These are phyloP conservation scores for Hepsetus odoe DNA, from an alignment of 2,113 vertebrate genomes.

Conservation along the genomic window DNA sequence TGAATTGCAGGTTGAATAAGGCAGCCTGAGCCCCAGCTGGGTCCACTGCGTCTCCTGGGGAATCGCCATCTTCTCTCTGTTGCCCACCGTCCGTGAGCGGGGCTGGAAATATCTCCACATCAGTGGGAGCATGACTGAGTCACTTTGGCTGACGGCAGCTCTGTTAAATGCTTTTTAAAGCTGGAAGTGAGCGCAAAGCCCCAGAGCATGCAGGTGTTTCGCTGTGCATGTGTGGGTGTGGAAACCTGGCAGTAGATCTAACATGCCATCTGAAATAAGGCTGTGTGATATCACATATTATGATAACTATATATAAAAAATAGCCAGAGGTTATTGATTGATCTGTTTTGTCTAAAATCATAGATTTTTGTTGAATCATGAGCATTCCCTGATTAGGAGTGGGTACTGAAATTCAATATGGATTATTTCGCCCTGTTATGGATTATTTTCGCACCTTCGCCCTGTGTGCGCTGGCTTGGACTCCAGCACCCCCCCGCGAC, in stretches of 20 bases:
- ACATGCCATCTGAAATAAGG: neutral
- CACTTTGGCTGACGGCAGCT: constrained; percentile 9
- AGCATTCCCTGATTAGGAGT: too few relatives aligned
- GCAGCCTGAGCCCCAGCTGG: constrained; percentile 24
- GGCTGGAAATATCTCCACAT: constrained; percentile 37
- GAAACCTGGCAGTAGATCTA: too few relatives aligned
- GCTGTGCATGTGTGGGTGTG: constrained; percentile 31
- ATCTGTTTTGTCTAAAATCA: too few relatives aligned
- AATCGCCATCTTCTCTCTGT: neutral
- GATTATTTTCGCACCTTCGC: too few relatives aligned
- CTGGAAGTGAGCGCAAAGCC: constrained; percentile 11
- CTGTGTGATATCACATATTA: too few relatives aligned
- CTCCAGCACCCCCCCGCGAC: too few relatives aligned
- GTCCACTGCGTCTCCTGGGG: neutral
- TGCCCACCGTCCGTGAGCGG: constrained; percentile 10
- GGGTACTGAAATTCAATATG: too few relatives aligned
- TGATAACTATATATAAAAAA: too few relatives aligned
- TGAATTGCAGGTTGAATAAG: constrained; percentile 5
- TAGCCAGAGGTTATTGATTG: too few relatives aligned
- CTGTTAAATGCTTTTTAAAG: constrained; percentile 24
- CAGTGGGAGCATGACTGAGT: constrained; percentile 24
- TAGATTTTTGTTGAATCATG: too few relatives aligned
- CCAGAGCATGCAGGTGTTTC: constrained; percentile 42
- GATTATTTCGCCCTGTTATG: too few relatives aligned
- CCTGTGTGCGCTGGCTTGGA: too few relatives aligned